phyloP scores from a whole-genome alignment of 2,113 vertebrate genomes.

The Sardina pilchardus region DNA sequence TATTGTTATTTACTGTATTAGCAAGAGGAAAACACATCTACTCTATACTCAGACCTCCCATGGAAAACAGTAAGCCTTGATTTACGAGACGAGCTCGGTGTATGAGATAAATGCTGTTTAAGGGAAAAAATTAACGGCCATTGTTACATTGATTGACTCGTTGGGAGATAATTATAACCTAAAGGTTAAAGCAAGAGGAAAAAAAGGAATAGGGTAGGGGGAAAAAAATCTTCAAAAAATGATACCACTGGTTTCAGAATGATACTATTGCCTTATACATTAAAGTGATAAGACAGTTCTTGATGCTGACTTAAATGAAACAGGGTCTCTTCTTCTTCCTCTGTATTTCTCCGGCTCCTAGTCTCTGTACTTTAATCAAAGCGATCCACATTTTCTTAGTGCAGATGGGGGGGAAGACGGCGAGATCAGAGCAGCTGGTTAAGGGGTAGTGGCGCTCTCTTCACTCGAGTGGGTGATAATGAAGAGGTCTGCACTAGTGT shows the following conservation, averaged over 20 bases:
- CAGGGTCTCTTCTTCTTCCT: not conserved
- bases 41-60: not conserved
- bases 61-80: constrained; percentile 18
- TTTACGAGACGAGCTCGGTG: not conserved
- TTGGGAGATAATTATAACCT: not conserved
- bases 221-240: not conserved
- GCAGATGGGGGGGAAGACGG: not conserved
- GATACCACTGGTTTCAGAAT: not conserved
- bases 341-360: not conserved
- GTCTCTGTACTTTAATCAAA: not conserved
- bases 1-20: not conserved
- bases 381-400: not conserved
- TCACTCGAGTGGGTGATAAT: not conserved
- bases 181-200: not conserved
- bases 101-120: not conserved
- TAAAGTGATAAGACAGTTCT: not conserved
- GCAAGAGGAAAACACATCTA: not conserved
- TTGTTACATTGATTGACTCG: constrained; percentile 5
- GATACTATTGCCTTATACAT: not conserved
- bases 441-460: not conserved
- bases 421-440: not conserved
- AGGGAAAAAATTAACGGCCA: not conserved
- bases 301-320: not conserved
- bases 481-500: constrained; percentile 9
- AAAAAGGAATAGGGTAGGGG: no score